These are phyloP conservation scores for Hypotaenidia philippensis DNA, from an alignment of 2,797 vertebrate genomes.

Conservation along the genomic window DNA sequence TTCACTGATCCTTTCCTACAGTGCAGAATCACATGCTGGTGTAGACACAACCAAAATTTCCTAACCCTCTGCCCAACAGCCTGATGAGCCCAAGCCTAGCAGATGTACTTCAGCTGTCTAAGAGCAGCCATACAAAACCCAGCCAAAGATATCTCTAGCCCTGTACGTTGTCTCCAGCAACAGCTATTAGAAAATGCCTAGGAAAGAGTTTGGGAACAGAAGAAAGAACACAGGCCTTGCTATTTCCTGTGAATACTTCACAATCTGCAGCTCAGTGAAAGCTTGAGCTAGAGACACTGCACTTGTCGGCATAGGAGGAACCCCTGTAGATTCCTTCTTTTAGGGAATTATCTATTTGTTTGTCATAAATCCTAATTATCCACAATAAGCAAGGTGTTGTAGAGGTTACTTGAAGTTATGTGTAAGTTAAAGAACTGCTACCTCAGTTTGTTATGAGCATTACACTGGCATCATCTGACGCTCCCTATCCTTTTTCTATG, in stretches of 20 bases:
- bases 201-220: not conserved
- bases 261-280: not conserved
- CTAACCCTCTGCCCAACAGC: not conserved
- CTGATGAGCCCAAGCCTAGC: accelerated
- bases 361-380: not conserved
- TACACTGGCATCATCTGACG: not conserved
- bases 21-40: not conserved
- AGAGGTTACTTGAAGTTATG: not conserved
- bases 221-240: not conserved
- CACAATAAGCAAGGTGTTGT: not conserved
- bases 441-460: not conserved
- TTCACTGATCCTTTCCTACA: not conserved
- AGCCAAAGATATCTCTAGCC: not conserved
- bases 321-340: not conserved
- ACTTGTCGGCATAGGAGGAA: not conserved
- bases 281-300: not conserved
- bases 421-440: not conserved
- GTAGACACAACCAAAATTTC: not conserved
- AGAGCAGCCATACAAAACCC: not conserved
- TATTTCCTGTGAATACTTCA: not conserved
- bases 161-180: not conserved
- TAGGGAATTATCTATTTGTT: not conserved
- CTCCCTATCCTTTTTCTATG: not conserved
- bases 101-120: not conserved
- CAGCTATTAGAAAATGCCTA: not conserved